phyloP scores from a whole-genome alignment of 1,140 invertebrate genomes.

The Battus philenor region DNA sequence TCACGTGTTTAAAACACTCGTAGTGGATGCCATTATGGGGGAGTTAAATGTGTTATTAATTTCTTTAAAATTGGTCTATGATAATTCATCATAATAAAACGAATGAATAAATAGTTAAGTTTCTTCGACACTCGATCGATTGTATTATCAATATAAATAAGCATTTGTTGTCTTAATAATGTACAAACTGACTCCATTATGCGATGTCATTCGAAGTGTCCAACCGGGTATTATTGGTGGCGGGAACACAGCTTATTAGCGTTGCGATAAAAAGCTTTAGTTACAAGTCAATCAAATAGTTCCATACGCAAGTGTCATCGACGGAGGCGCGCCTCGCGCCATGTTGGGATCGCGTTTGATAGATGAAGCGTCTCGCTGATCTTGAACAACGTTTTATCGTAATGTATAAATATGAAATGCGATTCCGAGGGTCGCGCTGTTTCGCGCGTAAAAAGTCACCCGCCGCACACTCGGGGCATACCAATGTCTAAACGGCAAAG shows the following conservation, averaged over 20 bases:
- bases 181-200: too few relatives aligned
- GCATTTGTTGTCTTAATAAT: too few relatives aligned
- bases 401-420: conserved; percentile 12
- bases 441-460: conserved; percentile 14
- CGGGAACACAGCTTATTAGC: conserved; percentile 43
- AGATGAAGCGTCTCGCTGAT: conserved; percentile 26
- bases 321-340: conserved; percentile 35
- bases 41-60: too few relatives aligned
- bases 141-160: too few relatives aligned
- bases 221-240: conserved; percentile 17
- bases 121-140: too few relatives aligned
- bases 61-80: too few relatives aligned
- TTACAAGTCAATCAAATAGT: conserved; percentile 49
- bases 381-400: conserved; percentile 17
- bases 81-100: too few relatives aligned
- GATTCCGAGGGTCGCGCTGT: conserved; percentile 6
- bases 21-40: too few relatives aligned
- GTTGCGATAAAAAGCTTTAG: conserved; percentile 31
- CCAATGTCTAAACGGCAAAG: conserved; percentile 1
- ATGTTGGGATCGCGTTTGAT: conserved; percentile 38
- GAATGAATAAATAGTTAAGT: too few relatives aligned
- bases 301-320: conserved; percentile 30
- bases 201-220: too few relatives aligned
- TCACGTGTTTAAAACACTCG: too few relatives aligned
- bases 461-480: conserved; percentile 7